A percentile compares a stretch with the other conserved stretches of the same genome.
phyloP scores from a whole-genome alignment of 2,797 vertebrate species.

The Falco cherrug region DNA sequence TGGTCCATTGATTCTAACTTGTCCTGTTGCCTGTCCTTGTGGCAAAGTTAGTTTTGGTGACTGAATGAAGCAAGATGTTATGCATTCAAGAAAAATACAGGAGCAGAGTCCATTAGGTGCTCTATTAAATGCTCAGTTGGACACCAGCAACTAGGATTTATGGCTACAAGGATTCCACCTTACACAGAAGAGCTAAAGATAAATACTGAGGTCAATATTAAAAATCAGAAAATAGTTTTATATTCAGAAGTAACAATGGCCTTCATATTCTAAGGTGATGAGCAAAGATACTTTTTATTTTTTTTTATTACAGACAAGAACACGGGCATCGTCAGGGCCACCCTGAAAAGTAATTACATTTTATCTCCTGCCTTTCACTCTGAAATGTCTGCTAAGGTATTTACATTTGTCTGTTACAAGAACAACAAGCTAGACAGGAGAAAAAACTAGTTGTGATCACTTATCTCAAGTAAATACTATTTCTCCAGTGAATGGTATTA shows the following conservation, averaged over 20 bases:
- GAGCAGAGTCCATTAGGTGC: slow-evolving; percentile 86
- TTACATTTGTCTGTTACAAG: slow-evolving; percentile 61
- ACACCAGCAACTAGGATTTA: slow-evolving; percentile 13
- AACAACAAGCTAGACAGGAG: slow-evolving; percentile 36
- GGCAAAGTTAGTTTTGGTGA: slow-evolving; percentile 74
- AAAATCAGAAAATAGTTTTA: slow-evolving; percentile 45
- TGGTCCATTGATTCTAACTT: slow-evolving; percentile 78
- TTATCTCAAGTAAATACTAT: slow-evolving; percentile 58
- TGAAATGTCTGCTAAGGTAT: slow-evolving; percentile 61
- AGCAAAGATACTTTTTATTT: background rate
- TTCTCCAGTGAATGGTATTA: slow-evolving; percentile 16
- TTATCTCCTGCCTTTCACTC: slow-evolving; percentile 62
- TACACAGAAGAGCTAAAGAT: slow-evolving; percentile 11
- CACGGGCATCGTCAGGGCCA: background rate
- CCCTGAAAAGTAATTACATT: slow-evolving; percentile 68
- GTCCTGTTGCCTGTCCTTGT: slow-evolving; percentile 75
- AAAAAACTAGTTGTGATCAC: slow-evolving; percentile 46
- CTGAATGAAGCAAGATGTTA: slow-evolving; percentile 74
- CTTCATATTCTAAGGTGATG: slow-evolving; percentile 30
- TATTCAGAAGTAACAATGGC: slow-evolving; percentile 29
- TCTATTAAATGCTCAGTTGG: slow-evolving; percentile 75
- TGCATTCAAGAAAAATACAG: slow-evolving; percentile 59
- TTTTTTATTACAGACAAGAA: slow-evolving; percentile 37
- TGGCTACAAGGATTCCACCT: slow-evolving; percentile 16
- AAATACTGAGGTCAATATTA: slow-evolving; percentile 22